Evolutionary conservation across 92 coral and sea anemone species (phyloP), one percentile per base, ranked within the genome.

Genomic region (Zoanthus sansibaricus): DNA sequence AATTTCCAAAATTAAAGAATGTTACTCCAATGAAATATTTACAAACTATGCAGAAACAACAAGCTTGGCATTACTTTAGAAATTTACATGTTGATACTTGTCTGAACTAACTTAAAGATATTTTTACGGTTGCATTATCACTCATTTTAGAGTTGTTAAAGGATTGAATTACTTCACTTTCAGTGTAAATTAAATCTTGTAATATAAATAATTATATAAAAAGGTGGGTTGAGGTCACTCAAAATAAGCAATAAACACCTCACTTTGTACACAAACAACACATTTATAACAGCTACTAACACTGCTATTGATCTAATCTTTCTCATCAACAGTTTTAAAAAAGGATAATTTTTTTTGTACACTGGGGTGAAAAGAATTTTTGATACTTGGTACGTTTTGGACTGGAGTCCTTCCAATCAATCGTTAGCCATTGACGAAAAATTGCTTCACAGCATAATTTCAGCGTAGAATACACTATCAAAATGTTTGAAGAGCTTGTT

Each of bases 111-210:
- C 9, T 7, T 0, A 49, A 49, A 49, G 12, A 49, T 49, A 49
- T 10, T 49, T 6, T 49, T 49, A 49, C 6, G 8, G 6, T 49
- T 49, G 54, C 12, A 49, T 49, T 9, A 11, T 49, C 9, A 49
- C 55, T 49, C 7, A 9, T 58, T 30, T 64, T 32, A 80, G 45
- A 21, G 61, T 80, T 62, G 16, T 61, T 73, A 62, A 48, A 64
- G 32, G 47, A 64, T 46, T 68, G 15, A 80, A 45, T 4, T 9
- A 20, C 25, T 25, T 25, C 25, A 25, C 25, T 16, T n/a, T 64
- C 71, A 45, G 69, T 17, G 49, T 45, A 62, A 76, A 80, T 77
- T 54, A 45, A 80, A 13, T 80, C 54, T 80, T 30, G 17, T 33
- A 80, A 46, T 30, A 62, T 48, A 64, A 80, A 68, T 21, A 49